A percentile compares a stretch with the other conserved stretches of the same genome.
Evolutionary conservation across 2,797 vertebrate genomes (phyloP).

Genomic region (Borostomias antarcticus): DNA sequence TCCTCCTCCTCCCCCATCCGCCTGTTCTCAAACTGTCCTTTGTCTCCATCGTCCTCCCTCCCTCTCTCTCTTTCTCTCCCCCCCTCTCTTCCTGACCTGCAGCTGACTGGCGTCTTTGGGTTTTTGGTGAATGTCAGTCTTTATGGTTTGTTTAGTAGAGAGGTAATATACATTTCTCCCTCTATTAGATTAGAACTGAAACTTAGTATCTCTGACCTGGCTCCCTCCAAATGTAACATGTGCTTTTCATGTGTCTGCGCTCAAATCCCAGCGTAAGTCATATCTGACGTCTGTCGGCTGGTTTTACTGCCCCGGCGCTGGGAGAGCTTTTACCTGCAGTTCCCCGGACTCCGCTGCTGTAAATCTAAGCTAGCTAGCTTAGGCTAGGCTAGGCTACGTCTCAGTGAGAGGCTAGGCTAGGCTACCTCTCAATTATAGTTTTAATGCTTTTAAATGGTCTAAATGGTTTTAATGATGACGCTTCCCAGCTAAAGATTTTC

Average conservation of each 20-base stretch:
- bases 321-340: conserved; percentile 45
- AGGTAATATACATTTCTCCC: conserved; percentile 35
- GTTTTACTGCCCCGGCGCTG: conserved; percentile 42
- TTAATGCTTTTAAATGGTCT: too few species aligned
- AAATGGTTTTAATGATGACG: too few species aligned
- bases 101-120: background rate
- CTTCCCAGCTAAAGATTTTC: too few species aligned
- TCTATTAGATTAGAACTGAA: conserved; percentile 30
- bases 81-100: conserved; percentile 20
- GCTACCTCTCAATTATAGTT: too few species aligned
- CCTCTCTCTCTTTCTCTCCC: background rate
- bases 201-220: background rate
- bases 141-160: conserved; percentile 41
- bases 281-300: conserved; percentile 53
- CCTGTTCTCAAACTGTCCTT: conserved; percentile 9
- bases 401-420: too few species aligned
- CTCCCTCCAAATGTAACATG: conserved; percentile 33
- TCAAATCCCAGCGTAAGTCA: conserved; percentile 49
- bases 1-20: background rate
- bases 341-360: conserved; percentile 32
- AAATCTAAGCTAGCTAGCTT: conserved; percentile 40
- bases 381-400: too few species aligned
- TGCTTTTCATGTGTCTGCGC: conserved; percentile 48
- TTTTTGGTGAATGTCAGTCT: conserved; percentile 36
- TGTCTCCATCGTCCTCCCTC: background rate